Evolutionary conservation across 2,888 invertebrate genomes (phyloP), one percentile per base, ranked within the genome.

Genomic region (Dioctria linearis): DNA sequence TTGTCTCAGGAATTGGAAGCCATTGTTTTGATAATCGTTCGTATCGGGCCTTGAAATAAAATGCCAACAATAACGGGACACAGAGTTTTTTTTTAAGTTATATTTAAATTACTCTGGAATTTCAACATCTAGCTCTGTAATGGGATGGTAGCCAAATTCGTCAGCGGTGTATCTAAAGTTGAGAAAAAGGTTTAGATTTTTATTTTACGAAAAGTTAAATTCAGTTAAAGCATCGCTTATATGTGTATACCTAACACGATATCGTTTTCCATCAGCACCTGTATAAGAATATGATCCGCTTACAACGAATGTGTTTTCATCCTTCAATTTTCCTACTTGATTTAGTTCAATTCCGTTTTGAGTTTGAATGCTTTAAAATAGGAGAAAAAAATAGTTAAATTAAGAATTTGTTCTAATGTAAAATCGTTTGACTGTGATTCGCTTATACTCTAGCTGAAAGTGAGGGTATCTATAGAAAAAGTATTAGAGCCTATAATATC

Each of bases 231-330:
- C 40, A 78, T 37, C 5, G 8, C 0, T 9, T 65, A 1, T 39
- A 46, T 49, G 8, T 39, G 46, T 83, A 86, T 65, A 88, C 88
- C 85, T 85, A 2, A 84, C 84, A 25, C 84, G 87, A 83, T 89
- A 89, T 51, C 88, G 87, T 83, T 87, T 88, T 63, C 89, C 89
- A 86, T 89, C 89, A 82, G 86, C 87, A 39, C 89, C 89, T 6
- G 89, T 89, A 80, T 89, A 89, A 25, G 89, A 87, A 83, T 89
- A 89, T 49, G 88, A 87, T 3, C 89, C 89, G 82, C 88, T 89
- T 0, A 89, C 88, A 80, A 89, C 88, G 76, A 89, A 89, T 4
- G 89, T 89, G 82, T 89, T 89, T 71, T 86, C 85, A 82, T 89
- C 89, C 83, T 86, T 89, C 76, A 89, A 82, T 83, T 89, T 89